Conservation (phyloP, 2,113 vertebrate species). For the Grantiella picta region DNA sequence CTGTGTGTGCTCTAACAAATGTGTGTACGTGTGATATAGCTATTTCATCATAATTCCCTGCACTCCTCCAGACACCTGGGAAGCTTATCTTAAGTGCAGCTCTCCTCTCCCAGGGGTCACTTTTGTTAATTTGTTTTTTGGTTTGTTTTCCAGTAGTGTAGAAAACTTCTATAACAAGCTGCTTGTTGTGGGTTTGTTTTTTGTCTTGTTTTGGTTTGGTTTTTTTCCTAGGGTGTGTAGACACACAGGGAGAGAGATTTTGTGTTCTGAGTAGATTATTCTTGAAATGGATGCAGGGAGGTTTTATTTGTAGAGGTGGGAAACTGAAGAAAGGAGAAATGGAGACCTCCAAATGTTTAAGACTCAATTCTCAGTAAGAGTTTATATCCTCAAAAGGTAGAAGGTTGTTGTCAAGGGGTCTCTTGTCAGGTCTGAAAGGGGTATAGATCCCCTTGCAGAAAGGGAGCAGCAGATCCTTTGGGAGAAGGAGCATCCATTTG, state of each 20-base stretch:
- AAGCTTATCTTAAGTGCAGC: slow-evolving; percentile 21
- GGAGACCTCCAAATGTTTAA: background rate
- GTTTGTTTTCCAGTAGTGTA: background rate
- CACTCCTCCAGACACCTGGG: background rate
- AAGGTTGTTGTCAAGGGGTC: background rate
- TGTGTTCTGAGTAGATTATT: background rate
- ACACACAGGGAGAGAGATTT: background rate
- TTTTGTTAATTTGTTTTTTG: background rate
- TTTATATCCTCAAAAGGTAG: background rate
- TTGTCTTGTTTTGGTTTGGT: background rate
- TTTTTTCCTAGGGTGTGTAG: background rate
- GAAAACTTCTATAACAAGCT: background rate
- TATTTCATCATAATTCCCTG: slow-evolving; percentile 26
- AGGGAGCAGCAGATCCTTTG: background rate
- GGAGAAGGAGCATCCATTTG: rapidly evolving
- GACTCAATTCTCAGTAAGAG: background rate
- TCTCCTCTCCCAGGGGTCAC: background rate
- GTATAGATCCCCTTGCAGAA: background rate
- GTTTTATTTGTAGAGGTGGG: background rate
- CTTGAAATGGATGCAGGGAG: background rate
- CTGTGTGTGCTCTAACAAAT: slow-evolving; percentile 24
- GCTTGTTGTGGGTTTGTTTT: background rate
- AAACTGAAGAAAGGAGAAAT: background rate
- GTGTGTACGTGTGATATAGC: background rate
- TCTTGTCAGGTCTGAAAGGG: background rate